Evolutionary conservation across 1,140 invertebrate species (phyloP), one percentile per base, ranked within the genome.

Genomic region (Artemia franciscana): DNA sequence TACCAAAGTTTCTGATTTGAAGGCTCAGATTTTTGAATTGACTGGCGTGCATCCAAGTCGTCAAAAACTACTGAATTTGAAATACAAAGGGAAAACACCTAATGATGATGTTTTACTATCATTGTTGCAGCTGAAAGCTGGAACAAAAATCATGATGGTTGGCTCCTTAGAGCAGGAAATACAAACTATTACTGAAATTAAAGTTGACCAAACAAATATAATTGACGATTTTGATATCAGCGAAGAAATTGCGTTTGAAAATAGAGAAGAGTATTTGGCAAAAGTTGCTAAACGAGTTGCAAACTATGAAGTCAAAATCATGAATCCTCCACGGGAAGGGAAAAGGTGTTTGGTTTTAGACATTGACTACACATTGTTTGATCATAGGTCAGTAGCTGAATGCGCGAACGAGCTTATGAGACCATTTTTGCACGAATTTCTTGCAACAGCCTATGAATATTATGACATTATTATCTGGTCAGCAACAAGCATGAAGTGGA

Each of bases 401-500:
- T 83, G 81, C 65, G 91, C 86, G 66, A 74, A 79, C 26, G 91
- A 96, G 74, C 73, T 98, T 61, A 97, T 96, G 91, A 77, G 93
- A 62, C 93, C 93, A 0, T 95, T 82, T 72, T 77, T 98, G 27
- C 93, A 97, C 71, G 91, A 95, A 73, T 97, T 98, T 72, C 74
- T 98, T 1, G 84, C 84, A 5, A 79, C 83, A n/a, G 88, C 91
- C 4, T 97, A 97, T 73, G 80, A 84, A 73, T 73, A 87, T 71
- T 91, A 90, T 67, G 87, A 89, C 69, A 88, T 89, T 67, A 86
- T 87, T 0, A 89, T 88, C 66, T 88, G 86, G 91, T 95, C 93
- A 30, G 93, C 93, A 0, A 98, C 93, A 1, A 86, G 85, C 65
- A 96, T 96, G 91, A 93, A 90, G 68, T 97, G 91, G 91, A 95